Percentiles rank a stretch among this genome's conserved stretches.
Conservation (phyloP, 2,797 vertebrate genomes). For the Mormyrops attenuatus region DNA sequence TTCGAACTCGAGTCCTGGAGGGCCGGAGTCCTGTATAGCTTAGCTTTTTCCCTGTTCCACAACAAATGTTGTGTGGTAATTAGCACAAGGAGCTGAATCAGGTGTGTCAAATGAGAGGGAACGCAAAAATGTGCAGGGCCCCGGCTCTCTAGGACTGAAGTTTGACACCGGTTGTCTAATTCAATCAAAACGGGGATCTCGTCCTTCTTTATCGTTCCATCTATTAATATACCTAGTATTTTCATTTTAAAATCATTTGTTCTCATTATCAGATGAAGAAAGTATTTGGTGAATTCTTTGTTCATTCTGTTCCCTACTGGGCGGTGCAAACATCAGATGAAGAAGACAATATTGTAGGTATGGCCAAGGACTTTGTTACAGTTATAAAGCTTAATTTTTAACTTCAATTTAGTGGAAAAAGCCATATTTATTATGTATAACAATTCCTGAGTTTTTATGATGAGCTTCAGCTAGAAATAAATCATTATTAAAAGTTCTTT, state of each 20-base stretch:
- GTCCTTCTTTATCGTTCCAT: too few relatives aligned
- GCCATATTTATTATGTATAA: not conserved
- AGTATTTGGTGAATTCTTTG: too few relatives aligned
- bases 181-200: too few relatives aligned
- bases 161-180: too few relatives aligned
- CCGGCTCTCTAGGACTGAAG: too few relatives aligned
- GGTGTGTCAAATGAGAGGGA: not conserved
- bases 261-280: too few relatives aligned
- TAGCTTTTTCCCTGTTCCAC: not conserved
- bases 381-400: not conserved
- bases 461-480: not conserved
- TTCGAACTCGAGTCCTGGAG: too few relatives aligned
- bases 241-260: too few relatives aligned
- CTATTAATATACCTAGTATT: too few relatives aligned
- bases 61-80: not conserved
- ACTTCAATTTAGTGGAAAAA: not conserved
- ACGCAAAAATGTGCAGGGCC: not conserved
- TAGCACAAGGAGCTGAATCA: not conserved
- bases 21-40: not conserved
- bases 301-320: too few relatives aligned
- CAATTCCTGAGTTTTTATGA: not conserved
- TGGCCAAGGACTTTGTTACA: not conserved
- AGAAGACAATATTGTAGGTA: not conserved
- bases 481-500: not conserved
- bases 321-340: not conserved